Evolutionary conservation across 2,888 invertebrate genomes (phyloP).

Genomic region (Lagria hirta): DNA sequence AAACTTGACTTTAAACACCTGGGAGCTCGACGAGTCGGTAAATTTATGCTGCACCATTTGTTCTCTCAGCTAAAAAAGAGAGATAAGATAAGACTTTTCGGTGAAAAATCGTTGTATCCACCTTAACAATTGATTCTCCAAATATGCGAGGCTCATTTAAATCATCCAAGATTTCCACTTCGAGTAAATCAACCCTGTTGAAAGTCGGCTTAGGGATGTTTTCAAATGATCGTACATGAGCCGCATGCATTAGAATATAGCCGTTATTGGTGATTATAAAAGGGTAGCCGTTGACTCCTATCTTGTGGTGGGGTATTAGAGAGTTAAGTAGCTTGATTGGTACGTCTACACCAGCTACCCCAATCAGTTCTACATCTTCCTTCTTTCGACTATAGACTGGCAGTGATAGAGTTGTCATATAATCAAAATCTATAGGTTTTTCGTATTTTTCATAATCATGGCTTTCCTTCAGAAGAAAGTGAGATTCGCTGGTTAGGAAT

Average conservation of each 20-base stretch:
- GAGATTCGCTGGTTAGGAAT: conserved; percentile 34
- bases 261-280: conserved; percentile 96
- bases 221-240: conserved; percentile 73
- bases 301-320: conserved; percentile 84
- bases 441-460: conserved; percentile 55
- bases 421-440: conserved; percentile 63
- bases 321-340: conserved; percentile 87
- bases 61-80: conserved; percentile 50
- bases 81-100: conserved; percentile 17
- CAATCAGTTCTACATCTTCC: conserved; percentile 72
- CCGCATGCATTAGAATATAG: conserved; percentile 90
- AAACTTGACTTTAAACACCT: conserved; percentile 71
- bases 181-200: conserved; percentile 93
- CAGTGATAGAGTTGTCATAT: conserved; percentile 91
- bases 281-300: conserved; percentile 92
- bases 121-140: conserved; percentile 57
- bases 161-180: conserved; percentile 78
- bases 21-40: conserved; percentile 64
- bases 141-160: conserved; percentile 74
- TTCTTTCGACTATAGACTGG: conserved; percentile 86
- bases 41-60: conserved; percentile 53
- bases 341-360: conserved; percentile 96
- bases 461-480: conserved; percentile 39
- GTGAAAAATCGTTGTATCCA: conserved; percentile 28
- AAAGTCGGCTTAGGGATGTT: conserved; percentile 89